Base-by-base conservation (phyloP, 2,888 invertebrate species). In the Steinernema hermaphroditum region DNA sequence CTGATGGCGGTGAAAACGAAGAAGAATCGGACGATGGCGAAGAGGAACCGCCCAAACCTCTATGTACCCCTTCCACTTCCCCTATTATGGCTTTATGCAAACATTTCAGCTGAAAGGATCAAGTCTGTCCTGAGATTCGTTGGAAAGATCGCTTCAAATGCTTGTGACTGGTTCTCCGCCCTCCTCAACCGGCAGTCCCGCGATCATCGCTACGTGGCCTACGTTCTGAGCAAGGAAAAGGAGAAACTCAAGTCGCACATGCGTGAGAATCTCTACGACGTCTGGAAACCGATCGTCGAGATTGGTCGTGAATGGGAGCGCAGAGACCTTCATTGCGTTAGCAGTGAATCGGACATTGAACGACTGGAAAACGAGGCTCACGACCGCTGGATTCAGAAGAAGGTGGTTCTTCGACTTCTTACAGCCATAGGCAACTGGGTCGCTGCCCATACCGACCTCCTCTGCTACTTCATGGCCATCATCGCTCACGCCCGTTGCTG, bases 401-500 rank as follows among this genome's bases (percentile, higher is more conserved):
- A 85, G 41, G 80, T 81, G 22, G 69, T 83, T 24, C 82, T 82
- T 2, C 78, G 83, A 12, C 77, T 87, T 43, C 54, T 84, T 14
- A 82, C 82, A 75, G 75, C 86, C 62, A 27, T 81, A 43, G 82
- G 80, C 62, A 82, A 82, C 75, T 82, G 84, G 71, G 68, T 85
- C 43, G 77, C 82, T 29, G 84, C 86, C 0, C 83, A 86, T 72
- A 87, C 96, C 0, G 96, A 96, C 86, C 90, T 97, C 43, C 91
- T 97, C 6, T 97, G 96, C 88, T 99, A 96, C 87, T 92, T 96
- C 82, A 92, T 94, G 88, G 94, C 98, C 83, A 94, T 97, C 83
- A 90, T 97, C 50, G 94, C 96, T 88, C 96, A 94, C 90, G 93
- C 96, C 75, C 92, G 93, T 43, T 76, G 70, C 68, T 71, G 94